Percentiles rank a stretch among this genome's conserved stretches.
These are phyloP conservation scores for Dicerorhinus sumatrensis DNA, from an alignment of 2,113 vertebrate genomes.

Conservation along the genomic window DNA sequence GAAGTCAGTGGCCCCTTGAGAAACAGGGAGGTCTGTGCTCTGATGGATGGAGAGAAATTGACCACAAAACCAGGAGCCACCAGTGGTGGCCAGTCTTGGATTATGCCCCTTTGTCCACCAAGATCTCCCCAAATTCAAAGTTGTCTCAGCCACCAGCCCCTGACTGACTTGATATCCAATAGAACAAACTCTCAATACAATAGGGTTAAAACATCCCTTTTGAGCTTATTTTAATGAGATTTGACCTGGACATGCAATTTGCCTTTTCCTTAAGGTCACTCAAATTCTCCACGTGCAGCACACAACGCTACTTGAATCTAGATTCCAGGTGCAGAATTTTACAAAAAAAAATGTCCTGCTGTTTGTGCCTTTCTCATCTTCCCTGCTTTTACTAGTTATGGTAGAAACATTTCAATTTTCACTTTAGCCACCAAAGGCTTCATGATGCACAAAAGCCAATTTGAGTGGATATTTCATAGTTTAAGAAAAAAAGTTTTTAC, in stretches of 20 bases:
- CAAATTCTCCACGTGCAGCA: neutral
- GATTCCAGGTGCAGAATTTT: neutral
- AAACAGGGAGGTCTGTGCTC: neutral
- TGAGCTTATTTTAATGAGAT: constrained; percentile 15
- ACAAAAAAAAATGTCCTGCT: neutral
- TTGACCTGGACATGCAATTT: constrained; percentile 4
- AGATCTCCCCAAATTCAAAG: constrained; percentile 1
- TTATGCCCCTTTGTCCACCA: neutral
- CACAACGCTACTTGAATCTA: neutral
- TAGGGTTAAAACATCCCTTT: neutral
- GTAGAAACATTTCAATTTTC: constrained; percentile 11
- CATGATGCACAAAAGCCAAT: neutral
- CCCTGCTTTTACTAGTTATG: neutral
- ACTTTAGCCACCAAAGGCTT: neutral
- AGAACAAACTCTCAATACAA: neutral
- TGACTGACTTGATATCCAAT: neutral
- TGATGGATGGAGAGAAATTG: neutral
- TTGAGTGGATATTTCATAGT: constrained; percentile 10
- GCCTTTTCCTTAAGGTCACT: neutral
- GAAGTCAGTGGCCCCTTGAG: neutral
- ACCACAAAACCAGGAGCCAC: neutral
- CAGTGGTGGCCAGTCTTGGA: neutral
- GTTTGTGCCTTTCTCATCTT: neutral
- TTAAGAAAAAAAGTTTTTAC: constrained; percentile 18
- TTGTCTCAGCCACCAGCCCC: neutral